phyloP scores from a whole-genome alignment of 2,113 vertebrate genomes.

The Damaliscus lunatus region DNA sequence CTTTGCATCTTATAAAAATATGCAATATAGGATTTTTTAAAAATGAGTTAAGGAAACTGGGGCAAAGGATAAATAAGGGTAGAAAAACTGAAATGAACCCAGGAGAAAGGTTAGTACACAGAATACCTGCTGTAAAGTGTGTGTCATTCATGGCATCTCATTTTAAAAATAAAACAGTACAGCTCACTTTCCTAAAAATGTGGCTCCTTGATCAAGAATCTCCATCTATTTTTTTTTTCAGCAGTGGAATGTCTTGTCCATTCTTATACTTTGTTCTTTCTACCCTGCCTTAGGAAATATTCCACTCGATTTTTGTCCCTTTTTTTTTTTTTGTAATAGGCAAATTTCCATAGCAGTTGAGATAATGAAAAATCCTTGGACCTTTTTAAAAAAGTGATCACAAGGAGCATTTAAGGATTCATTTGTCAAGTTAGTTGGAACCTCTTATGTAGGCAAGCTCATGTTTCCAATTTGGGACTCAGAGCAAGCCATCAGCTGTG shows the following conservation, averaged over 20 bases:
- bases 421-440: conserved; percentile 25
- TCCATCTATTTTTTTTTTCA: background rate
- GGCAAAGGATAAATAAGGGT: background rate
- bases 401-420: conserved; percentile 41
- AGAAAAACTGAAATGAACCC: background rate
- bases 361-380: conserved; percentile 10
- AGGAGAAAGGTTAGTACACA: background rate
- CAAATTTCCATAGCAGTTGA: background rate
- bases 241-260: background rate
- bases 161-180: conserved; percentile 41
- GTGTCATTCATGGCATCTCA: background rate
- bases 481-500: background rate
- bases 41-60: background rate
- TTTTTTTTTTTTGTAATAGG: conserved; percentile 13
- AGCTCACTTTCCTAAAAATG: background rate
- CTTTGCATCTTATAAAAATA: conserved; percentile 4
- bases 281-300: conserved; percentile 13
- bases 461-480: conserved; percentile 34
- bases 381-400: conserved; percentile 27
- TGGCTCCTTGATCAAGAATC: background rate
- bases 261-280: background rate
- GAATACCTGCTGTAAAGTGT: background rate
- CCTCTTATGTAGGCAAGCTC: background rate
- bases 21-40: accelerated
- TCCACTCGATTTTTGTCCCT: background rate